These are phyloP conservation scores for Equus quagga DNA, from an alignment of 2,113 vertebrate genomes.

Conservation along the genomic window DNA sequence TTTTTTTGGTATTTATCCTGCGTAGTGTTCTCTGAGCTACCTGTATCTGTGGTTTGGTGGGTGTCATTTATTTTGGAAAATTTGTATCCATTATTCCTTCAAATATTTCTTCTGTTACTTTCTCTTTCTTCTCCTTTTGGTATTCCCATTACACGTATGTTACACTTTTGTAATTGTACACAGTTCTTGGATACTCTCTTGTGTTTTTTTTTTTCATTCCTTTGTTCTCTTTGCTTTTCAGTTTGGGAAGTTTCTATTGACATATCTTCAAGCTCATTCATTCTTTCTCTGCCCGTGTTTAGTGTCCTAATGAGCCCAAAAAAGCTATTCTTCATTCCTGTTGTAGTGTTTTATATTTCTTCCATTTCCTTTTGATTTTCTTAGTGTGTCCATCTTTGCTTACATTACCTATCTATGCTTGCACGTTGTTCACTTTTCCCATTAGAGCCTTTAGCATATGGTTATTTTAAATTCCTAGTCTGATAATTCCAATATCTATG, in stretches of 20 bases:
- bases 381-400: not conserved
- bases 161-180: not conserved
- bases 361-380: not conserved
- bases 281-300: not conserved
- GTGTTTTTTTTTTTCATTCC: not conserved
- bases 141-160: not conserved
- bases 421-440: not conserved
- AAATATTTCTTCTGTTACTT: slow-evolving; percentile 15
- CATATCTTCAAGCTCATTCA: not conserved
- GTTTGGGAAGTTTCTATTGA: not conserved
- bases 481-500: not conserved
- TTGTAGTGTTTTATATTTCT: not conserved
- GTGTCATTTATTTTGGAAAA: not conserved
- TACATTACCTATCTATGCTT: not conserved
- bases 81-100: not conserved
- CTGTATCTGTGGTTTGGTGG: not conserved
- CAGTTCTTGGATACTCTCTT: not conserved
- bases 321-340: not conserved
- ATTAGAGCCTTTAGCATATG: not conserved
- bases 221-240: not conserved
- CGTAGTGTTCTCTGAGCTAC: not conserved
- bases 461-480: not conserved
- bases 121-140: slow-evolving; percentile 2
- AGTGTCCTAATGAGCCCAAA: not conserved
- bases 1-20: not conserved